These are phyloP conservation scores for Chloroclystis v-ata DNA, from an alignment of 2,888 invertebrate species.

Conservation along the genomic window DNA sequence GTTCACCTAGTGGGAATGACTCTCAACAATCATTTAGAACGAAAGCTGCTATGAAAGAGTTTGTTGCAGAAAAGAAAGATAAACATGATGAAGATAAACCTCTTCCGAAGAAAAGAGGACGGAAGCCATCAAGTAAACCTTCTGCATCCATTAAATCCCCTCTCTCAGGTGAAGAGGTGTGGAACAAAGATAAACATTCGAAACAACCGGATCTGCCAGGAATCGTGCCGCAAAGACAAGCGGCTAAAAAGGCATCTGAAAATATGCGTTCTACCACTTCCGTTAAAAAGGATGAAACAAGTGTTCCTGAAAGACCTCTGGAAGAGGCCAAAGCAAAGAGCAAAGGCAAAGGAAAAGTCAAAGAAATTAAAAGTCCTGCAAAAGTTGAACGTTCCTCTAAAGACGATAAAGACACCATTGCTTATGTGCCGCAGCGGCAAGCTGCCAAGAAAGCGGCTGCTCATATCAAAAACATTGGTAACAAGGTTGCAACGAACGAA, in stretches of 20 bases:
- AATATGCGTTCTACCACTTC: slow-evolving; percentile 85
- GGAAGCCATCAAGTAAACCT: slow-evolving; percentile 70
- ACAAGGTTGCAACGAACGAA: slow-evolving; percentile 62
- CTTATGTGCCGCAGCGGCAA: slow-evolving; percentile 92
- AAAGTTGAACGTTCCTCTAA: slow-evolving; percentile 72
- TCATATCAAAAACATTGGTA: slow-evolving; percentile 88
- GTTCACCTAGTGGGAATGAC: slow-evolving; percentile 81
- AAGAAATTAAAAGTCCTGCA: slow-evolving; percentile 61
- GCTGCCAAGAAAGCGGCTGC: slow-evolving; percentile 95
- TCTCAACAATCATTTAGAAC: slow-evolving; percentile 84
- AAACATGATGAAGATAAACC: slow-evolving; percentile 51
- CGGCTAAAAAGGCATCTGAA: slow-evolving; percentile 93
- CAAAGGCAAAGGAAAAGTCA: slow-evolving; percentile 67
- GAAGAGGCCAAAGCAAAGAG: slow-evolving; percentile 61
- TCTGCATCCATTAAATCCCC: slow-evolving; percentile 43
- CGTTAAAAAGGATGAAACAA: slow-evolving; percentile 62
- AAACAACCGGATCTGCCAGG: slow-evolving; percentile 81
- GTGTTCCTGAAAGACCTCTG: slow-evolving; percentile 49
- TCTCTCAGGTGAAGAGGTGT: slow-evolving; percentile 67
- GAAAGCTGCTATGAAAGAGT: slow-evolving; percentile 91
- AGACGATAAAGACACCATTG: slow-evolving; percentile 83
- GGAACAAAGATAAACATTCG: slow-evolving; percentile 69
- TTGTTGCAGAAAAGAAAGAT: slow-evolving; percentile 73
- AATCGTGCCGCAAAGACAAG: slow-evolving; percentile 93
- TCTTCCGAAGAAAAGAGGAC: slow-evolving; percentile 62